Evolutionary conservation across 1,140 invertebrate species (phyloP), one percentile per base, ranked within the genome.

Genomic region (Drosophila saltans): DNA sequence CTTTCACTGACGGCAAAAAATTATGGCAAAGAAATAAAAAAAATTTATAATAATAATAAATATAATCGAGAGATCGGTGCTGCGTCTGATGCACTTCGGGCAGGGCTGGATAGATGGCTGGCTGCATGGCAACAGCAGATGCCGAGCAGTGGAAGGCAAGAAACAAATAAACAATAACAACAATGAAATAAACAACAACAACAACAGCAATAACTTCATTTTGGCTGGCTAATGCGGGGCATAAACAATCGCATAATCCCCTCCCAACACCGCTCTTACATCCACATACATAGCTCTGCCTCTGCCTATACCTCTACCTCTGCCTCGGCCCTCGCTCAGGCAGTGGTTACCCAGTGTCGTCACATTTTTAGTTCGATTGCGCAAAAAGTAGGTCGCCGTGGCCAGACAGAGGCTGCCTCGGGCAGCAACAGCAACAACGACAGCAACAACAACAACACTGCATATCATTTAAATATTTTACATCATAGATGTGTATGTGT

Each of bases 401-500:
- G 83, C 84, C 83, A 86, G 82, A 86, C 82, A 67, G 66, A 75
- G 69, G 73, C 76, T 76, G 69, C 67, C 58, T 58, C 59, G 10
- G 55, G 58, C 73, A 69, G 69, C 52, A 64, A 71, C 16, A 6
- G 6, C 33, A 36, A 36, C 73, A 69, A 69, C 52, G 60, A 71
- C 11, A 67, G 62, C 26, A 79, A 56, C 58, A 81, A 70, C 75
- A 88, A 82, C 80, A 82, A 69, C 71, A 67, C 26, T 67, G 84
- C 76, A 83, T 88, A 83, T 80, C 72, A 86, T 86, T 86, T 88
- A 86, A 89, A 86, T 86, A 83, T 72, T 86, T 83, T 80, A 83
- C 80, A 73, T 76, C 69, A 76, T 72, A 66, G 78, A 56, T 58
- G 33, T 8, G 6, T 16, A 28, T 16, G 26, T 59, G 24, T 60